Evolutionary conservation across 2,797 vertebrate genomes (phyloP), one percentile per base, ranked within the genome.

Genomic region (Bradypodion ventrale): DNA sequence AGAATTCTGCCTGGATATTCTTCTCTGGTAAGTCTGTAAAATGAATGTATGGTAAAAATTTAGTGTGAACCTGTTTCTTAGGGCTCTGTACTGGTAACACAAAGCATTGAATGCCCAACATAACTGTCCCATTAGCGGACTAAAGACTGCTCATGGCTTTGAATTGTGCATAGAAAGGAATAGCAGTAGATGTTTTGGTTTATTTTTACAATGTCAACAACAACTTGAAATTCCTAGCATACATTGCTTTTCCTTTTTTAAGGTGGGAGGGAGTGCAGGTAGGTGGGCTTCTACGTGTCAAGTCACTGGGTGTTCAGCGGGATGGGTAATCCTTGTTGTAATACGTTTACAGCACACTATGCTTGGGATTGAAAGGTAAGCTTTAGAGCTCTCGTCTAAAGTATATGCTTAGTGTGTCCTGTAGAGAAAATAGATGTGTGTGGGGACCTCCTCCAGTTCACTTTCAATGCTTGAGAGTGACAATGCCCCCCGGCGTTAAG

Each of bases 1-100:
- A 95, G 95, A 96, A 87, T 95, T 91, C 95, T 97, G 97, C 96
- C 94, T 96, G 83, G 95, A 97, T 92, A 97, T 95, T 40, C 88
- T 97, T 75, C 88, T 93, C 94, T 93, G 97, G 98, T 99, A 96
- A 96, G 97, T 91, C 86, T 76, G 5, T 25, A 77, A 79, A 59
- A 80, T 52, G 76, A 86, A 62, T 15, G 4, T 44, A 0, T 0
- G 19, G 4, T 80, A 63, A 62, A 79, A 85, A 68, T 40, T 76
- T 0, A 0, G 56, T 59, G 19, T 27, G 42, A 78, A 23, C 27
- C 40, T 82, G 52, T 77, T 74, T 60, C 59, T 1, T 2, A 46
- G 85, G 73, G 23, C 70, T 42, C 56, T 2, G 4, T 62, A 69
- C 4, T 56, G 78, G 52, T 85, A 75, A 78, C 25, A 13, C 42